Percentiles rank a stretch among this genome's conserved stretches.
Conservation (phyloP, 2,113 vertebrate genomes). For the Caretta caretta region DNA sequence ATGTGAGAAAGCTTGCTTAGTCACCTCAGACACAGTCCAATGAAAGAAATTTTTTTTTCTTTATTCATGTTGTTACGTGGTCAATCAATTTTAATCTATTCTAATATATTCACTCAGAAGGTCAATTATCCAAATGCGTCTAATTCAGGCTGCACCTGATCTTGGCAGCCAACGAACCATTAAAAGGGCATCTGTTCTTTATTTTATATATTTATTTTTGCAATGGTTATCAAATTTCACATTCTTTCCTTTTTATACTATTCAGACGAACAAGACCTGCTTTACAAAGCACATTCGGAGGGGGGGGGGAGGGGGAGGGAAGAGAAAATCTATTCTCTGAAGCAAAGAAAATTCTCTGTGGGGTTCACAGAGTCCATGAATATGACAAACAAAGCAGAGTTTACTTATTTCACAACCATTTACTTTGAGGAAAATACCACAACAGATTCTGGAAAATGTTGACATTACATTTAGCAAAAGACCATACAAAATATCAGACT, state of each 20-base stretch:
- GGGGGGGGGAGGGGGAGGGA: no score
- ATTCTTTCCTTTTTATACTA: conserved; percentile 56
- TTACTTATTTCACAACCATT: conserved; percentile 45
- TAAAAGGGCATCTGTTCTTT: conserved; percentile 81
- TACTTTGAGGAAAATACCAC: conserved; percentile 54
- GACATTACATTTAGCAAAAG: conserved; percentile 53
- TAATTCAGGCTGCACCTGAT: conserved; percentile 83
- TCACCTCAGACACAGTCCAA: conserved; percentile 76
- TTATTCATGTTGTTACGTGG: conserved; percentile 79
- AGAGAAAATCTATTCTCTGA: neutral
- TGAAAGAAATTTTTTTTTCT: conserved; percentile 58
- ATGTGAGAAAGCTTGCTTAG: conserved; percentile 75
- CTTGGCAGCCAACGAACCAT: conserved; percentile 81
- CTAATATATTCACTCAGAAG: conserved; percentile 86
- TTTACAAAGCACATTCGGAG: conserved; percentile 36
- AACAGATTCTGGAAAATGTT: conserved; percentile 52
- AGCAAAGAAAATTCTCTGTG: conserved; percentile 39
- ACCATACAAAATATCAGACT: conserved; percentile 41
- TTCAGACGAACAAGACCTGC: conserved; percentile 8
- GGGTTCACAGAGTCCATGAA: neutral
- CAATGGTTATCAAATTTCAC: conserved; percentile 69
- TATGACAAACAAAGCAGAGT: conserved; percentile 33
- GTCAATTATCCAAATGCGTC: conserved; percentile 87
- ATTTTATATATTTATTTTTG: conserved; percentile 68
- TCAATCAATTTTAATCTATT: conserved; percentile 88